A percentile compares a stretch with the other conserved stretches of the same genome.
phyloP scores from a whole-genome alignment of 2,888 invertebrate species.

The Hylaea fasciaria region DNA sequence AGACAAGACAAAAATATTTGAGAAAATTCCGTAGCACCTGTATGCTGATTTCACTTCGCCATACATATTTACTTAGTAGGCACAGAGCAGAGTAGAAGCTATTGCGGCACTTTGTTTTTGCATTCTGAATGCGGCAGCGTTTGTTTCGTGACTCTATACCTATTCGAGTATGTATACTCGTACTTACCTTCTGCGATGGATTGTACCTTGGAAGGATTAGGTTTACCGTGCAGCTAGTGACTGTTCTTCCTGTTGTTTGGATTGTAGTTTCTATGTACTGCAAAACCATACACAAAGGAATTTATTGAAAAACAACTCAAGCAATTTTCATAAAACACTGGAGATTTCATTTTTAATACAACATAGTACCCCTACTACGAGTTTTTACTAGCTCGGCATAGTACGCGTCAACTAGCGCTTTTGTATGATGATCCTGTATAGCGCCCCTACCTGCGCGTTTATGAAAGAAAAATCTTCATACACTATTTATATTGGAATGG shows the following conservation, averaged over 20 bases:
- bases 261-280: not conserved
- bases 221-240: not conserved
- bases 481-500: too few species aligned
- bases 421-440: too few species aligned
- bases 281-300: not conserved
- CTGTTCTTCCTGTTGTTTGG: not conserved
- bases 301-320: too few species aligned
- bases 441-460: too few species aligned
- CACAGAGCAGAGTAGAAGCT: slow-evolving; percentile 24
- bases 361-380: too few species aligned
- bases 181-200: not conserved
- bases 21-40: slow-evolving; percentile 13
- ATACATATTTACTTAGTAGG: slow-evolving; percentile 16
- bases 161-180: too few species aligned
- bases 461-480: too few species aligned
- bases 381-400: too few species aligned
- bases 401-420: too few species aligned
- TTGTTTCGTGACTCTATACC: slow-evolving; percentile 56
- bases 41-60: slow-evolving; percentile 27
- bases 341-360: too few species aligned
- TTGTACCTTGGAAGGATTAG: not conserved
- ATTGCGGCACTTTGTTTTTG: slow-evolving; percentile 37
- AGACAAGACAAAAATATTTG: not conserved
- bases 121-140: slow-evolving; percentile 60
- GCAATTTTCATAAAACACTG: too few species aligned